These are phyloP conservation scores for Acanthosepion lycidas DNA, from an alignment of 2,888 invertebrate species.

Conservation along the genomic window DNA sequence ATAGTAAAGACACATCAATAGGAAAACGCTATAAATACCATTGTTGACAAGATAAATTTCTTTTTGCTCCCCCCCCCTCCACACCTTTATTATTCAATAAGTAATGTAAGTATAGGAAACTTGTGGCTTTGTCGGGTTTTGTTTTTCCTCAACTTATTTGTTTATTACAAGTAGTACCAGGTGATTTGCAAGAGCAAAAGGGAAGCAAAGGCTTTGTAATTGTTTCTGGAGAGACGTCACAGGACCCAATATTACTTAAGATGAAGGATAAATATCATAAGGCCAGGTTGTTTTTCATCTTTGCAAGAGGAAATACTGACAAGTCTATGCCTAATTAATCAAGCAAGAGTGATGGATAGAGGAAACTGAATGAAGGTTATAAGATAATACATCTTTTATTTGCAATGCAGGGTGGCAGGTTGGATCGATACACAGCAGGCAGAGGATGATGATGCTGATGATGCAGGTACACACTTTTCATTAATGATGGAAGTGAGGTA, in stretches of 20 bases:
- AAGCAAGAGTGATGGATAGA: not conserved
- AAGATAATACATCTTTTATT: slow-evolving; percentile 22
- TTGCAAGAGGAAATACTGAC: slow-evolving; percentile 9
- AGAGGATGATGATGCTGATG: not conserved
- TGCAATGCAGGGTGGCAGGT: not conserved
- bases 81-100: slow-evolving; percentile 10
- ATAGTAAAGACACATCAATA: too few relatives aligned
- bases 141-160: not conserved
- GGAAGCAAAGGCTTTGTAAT: not conserved
- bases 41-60: too few relatives aligned
- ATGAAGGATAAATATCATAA: slow-evolving; percentile 9
- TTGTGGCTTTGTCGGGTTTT: not conserved
- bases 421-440: not conserved
- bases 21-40: too few relatives aligned
- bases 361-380: slow-evolving; percentile 33
- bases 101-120: not conserved
- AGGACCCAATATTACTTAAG: not conserved
- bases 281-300: slow-evolving; percentile 33
- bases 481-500: not conserved
- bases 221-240: slow-evolving; percentile 1
- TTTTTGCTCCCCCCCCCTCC: too few relatives aligned
- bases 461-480: not conserved
- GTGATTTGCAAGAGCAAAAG: not conserved
- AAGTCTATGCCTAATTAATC: slow-evolving; percentile 33
- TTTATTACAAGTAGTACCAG: not conserved